Evolutionary conservation across 2,113 vertebrate genomes (phyloP), one percentile per base, ranked within the genome.

Genomic region (Phaethon lepturus): DNA sequence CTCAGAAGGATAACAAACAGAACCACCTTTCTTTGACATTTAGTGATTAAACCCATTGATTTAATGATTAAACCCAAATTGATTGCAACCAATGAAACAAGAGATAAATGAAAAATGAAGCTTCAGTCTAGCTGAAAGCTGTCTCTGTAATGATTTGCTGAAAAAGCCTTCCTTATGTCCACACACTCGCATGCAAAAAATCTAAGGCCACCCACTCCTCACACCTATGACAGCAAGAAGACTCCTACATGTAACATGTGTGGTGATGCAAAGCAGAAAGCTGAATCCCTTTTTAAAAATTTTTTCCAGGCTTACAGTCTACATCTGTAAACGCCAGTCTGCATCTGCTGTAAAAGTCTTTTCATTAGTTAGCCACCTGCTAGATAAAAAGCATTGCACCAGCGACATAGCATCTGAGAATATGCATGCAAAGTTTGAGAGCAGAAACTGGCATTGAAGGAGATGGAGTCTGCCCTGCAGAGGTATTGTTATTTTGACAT

Each of bases 321-420:
- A 35, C 88, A 94, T 92, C 91, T 96, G 94, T 87, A 95, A 92
- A 77, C 86, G 78, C 13, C 0, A 0, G 7, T 84, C 66, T 94
- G 68, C 88, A 88, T 92, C 88, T 90, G 82, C 62, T 88, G 72
- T 55, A 88, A 93, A 92, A 88, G 86, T 86, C 63, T 95, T 94
- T 94, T 88, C 75, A 90, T 96, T 93, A 92, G 85, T 94, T 78
- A 93, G 38, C 78, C 88, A 95, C 94, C 88, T 95, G 88, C 82
- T 80, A 80, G 59, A 88, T 91, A 86, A 82, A 78, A 82, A 80
- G 49, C 88, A 71, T 92, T 83, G 62, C 73, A 87, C n/a, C 84
- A 79, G 49, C 71, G 80, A 23, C 75, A 76, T 35, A 47, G 20
- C 33, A 17, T 90, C 60, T 80, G 72, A 86, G 67, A 94, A 94